These are phyloP conservation scores for Drosophila anceps DNA, from an alignment of 2,888 invertebrate genomes.

Conservation along the genomic window DNA sequence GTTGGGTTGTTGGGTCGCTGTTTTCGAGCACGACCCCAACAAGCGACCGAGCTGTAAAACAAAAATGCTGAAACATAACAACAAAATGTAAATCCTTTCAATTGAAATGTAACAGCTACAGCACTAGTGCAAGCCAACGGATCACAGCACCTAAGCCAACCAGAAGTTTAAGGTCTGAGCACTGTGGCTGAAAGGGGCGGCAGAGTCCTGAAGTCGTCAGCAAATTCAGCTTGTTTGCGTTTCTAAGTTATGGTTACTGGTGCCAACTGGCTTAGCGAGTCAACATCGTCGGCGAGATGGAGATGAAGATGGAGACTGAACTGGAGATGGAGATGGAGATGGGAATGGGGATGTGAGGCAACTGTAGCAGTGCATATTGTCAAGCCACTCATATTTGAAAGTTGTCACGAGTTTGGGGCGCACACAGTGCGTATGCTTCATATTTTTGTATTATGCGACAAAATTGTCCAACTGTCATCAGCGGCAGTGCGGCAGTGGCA, in stretches of 20 bases:
- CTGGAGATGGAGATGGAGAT: neutral
- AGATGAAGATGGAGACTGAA: neutral
- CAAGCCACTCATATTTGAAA: constrained; percentile 25
- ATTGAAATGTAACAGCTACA: constrained; percentile 76
- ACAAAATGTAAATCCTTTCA: constrained; percentile 81
- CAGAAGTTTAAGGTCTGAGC: neutral
- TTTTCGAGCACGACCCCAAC: constrained; percentile 48
- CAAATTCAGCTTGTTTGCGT: constrained; percentile 76
- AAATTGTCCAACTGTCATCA: constrained; percentile 48
- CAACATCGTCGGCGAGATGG: constrained; percentile 34
- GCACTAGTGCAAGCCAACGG: constrained; percentile 42
- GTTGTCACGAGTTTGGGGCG: constrained; percentile 24
- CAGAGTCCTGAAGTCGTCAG: constrained; percentile 41
- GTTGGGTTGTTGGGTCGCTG: constrained; percentile 14
- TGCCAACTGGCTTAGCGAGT: constrained; percentile 79
- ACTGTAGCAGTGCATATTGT: constrained; percentile 12
- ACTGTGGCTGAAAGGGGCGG: neutral
- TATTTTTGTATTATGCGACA: constrained; percentile 41
- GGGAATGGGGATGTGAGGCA: neutral
- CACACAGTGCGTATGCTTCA: constrained; percentile 55
- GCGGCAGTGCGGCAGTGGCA: constrained; percentile 30
- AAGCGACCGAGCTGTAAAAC: constrained; percentile 67
- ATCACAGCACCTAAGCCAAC: constrained; percentile 32
- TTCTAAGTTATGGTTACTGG: constrained; percentile 78
- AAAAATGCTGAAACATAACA: constrained; percentile 76